These are phyloP conservation scores for Coracias cyanogaster DNA, from an alignment of 2,797 vertebrate species.

Conservation along the genomic window DNA sequence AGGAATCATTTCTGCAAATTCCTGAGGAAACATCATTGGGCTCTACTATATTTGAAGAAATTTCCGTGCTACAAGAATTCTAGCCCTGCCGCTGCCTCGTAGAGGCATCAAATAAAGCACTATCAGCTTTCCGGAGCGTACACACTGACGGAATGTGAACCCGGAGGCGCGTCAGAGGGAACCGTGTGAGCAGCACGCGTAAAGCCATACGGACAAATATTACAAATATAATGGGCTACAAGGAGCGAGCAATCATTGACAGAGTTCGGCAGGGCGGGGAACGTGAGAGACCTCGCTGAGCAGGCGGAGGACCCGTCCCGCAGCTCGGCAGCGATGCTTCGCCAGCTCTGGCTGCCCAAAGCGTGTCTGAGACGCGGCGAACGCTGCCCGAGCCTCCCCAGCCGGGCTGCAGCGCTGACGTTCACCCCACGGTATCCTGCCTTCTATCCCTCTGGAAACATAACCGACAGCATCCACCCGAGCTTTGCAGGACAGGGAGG, in stretches of 20 bases:
- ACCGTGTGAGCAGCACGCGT: neutral
- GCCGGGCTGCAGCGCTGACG: neutral
- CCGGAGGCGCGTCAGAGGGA: neutral
- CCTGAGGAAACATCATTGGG: neutral
- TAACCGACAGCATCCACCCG: neutral
- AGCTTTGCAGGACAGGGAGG: neutral
- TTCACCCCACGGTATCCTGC: neutral
- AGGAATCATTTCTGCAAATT: neutral
- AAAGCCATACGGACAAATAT: neutral
- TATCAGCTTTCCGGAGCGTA: neutral
- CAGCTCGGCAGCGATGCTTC: neutral
- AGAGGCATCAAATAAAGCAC: neutral
- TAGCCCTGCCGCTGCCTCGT: neutral
- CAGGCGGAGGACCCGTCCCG: neutral
- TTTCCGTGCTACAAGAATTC: neutral
- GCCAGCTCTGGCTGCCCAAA: neutral
- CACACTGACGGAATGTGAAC: fast-evolving
- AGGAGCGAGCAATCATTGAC: neutral
- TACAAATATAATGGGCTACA: neutral
- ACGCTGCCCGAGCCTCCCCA: neutral
- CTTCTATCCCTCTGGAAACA: neutral
- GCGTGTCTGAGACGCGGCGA: fast-evolving
- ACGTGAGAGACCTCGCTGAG: fast-evolving
- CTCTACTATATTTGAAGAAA: neutral
- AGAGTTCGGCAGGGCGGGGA: neutral